These are phyloP conservation scores for Apodemus speciosus DNA, from an alignment of 2,113 vertebrate genomes.

Conservation along the genomic window DNA sequence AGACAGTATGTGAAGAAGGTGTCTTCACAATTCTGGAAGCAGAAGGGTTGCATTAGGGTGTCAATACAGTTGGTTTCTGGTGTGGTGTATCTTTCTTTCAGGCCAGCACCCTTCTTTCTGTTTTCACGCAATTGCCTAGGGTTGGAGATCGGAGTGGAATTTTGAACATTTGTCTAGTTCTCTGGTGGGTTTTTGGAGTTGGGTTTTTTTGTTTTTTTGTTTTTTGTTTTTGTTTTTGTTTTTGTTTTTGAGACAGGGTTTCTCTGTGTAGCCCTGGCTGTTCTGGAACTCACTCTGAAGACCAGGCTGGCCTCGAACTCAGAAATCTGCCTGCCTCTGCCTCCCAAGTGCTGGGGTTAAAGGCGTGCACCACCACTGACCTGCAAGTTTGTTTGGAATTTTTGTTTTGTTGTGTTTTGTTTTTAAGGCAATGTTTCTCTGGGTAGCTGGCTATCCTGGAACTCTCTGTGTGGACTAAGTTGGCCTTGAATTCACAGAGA, in stretches of 20 bases:
- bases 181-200: neutral
- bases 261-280: neutral
- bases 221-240: no score
- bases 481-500: neutral
- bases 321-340: neutral
- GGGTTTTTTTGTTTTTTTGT: neutral
- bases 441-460: neutral
- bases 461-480: neutral
- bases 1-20: neutral
- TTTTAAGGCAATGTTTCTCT: neutral
- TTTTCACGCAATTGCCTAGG: neutral
- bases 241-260: neutral
- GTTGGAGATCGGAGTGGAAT: neutral
- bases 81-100: neutral
- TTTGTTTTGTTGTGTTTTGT: neutral
- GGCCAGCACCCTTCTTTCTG: neutral
- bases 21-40: neutral
- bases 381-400: neutral
- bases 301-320: neutral
- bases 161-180: neutral
- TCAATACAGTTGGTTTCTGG: neutral
- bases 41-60: neutral
- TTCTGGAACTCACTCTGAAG: neutral
- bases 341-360: neutral
- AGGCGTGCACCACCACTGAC: no score